Conservation (phyloP, 2,888 invertebrate genomes). For the Aelia acuminata region DNA sequence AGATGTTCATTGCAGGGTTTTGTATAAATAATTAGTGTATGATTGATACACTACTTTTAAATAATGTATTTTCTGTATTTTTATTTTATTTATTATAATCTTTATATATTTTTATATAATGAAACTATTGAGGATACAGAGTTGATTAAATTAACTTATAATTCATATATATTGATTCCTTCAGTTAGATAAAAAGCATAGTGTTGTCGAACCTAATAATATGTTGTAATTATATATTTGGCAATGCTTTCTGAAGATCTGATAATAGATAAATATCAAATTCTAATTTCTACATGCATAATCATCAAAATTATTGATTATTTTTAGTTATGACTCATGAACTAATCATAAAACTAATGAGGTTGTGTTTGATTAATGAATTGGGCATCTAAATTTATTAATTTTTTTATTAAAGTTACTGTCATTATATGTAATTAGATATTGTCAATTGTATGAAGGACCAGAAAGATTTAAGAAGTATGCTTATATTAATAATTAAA, state of each 20-base stretch:
- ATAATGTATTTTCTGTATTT: conserved; percentile 43
- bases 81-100: conserved; percentile 44
- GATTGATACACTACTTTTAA: too few species aligned
- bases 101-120: conserved; percentile 46
- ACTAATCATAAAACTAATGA: not conserved
- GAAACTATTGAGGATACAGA: conserved; percentile 37
- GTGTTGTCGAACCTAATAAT: not conserved
- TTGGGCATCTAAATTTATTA: not conserved
- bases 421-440: not conserved
- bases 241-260: not conserved
- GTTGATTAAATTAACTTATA: conserved; percentile 33
- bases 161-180: not conserved
- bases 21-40: conserved; percentile 39
- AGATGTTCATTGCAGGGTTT: conserved; percentile 39
- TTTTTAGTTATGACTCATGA: not conserved
- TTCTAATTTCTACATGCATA: not conserved
- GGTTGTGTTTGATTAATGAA: not conserved
- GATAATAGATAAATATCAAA: not conserved
- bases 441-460: not conserved
- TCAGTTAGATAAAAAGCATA: not conserved
- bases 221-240: not conserved
- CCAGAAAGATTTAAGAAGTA: not conserved
- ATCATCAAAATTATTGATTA: too few species aligned
- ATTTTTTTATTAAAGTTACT: not conserved
- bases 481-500: not conserved